Base-by-base conservation (phyloP, 37 sponge, comb jelly and placozoan species). In the Agelas oroides region DNA sequence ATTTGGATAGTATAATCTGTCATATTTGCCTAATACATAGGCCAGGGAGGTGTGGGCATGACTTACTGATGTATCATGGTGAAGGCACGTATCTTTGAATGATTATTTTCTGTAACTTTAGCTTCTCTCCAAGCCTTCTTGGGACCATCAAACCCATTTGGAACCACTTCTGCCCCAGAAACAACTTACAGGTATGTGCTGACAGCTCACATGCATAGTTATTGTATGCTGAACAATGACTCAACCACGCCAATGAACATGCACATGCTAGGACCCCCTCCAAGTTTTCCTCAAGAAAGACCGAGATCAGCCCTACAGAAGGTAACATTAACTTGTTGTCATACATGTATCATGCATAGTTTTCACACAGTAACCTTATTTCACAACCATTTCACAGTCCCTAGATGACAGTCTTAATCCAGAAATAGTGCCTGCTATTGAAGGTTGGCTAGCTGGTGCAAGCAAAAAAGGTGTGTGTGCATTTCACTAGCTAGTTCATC, bases 401-500 rank as follows among this genome's bases (percentile, higher is more conserved):
- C 40, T 93, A 31, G 90, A 89, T 78, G 86, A 61, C 2, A 59
- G 71, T 1, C 37, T 93, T 28, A 79, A 76, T 40, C 90, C 94
- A 23, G 83, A 85, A 16, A 53, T 93, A 19, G 89, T 86, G 1
- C 94, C 94, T 32, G 86, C 68, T 65, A 86, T 93, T 17, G 94
- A 93, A 53, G 53, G 70, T 2, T 93, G 94, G 94, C 17, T 93
- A 34, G 30, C 75, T 12, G 65, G 65, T 70, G 94, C 94, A 6
- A 89, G 30, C 59, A 52, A 65, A 25, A 82, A 86, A 82, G 94
- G 94, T 89, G 70, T 11, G 36, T 53, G n/a, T 31, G 18, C 21
- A 27, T 70, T 12, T 46, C n/a, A n/a, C n/a, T n/a, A n/a, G n/a
- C n/a, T n/a, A n/a, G n/a, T n/a, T n/a, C n/a, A n/a, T n/a, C n/a